These are phyloP conservation scores for Rotaria magnacalcarata DNA, from an alignment of 2,888 invertebrate species.

Conservation along the genomic window DNA sequence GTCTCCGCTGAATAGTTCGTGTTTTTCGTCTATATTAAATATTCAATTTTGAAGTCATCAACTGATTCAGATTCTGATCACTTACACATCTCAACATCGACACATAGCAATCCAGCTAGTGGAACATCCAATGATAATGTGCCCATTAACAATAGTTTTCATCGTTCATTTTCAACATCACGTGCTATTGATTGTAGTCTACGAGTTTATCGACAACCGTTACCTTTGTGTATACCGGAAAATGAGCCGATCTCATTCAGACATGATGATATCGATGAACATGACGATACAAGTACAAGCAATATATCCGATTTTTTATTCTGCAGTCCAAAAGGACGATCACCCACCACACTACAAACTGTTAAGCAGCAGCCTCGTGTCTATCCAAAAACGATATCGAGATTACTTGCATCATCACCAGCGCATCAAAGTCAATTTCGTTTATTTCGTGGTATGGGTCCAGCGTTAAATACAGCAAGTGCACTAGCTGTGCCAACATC, in stretches of 20 bases:
- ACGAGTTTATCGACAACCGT: conserved; percentile 14
- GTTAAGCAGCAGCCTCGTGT: conserved; percentile 9
- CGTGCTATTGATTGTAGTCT: conserved; percentile 15
- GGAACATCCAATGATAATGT: neutral
- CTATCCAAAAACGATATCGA: conserved; percentile 18
- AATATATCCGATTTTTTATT: conserved; percentile 30
- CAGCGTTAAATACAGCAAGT: neutral
- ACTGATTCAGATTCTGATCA: neutral
- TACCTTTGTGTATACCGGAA: conserved; percentile 28
- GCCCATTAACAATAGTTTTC: neutral
- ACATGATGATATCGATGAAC: conserved; percentile 5
- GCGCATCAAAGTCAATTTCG: conserved; percentile 27
- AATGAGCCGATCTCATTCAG: neutral
- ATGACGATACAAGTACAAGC: neutral
- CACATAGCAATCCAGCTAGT: conserved; percentile 5
- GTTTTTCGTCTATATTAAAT: no score
- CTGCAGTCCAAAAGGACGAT: neutral
- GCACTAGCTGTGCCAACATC: neutral
- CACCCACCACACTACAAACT: neutral
- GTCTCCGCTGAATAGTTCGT: conserved; percentile 47
- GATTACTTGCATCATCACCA: conserved; percentile 27
- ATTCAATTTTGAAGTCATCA: neutral
- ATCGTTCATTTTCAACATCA: neutral
- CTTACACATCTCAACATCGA: conserved; percentile 8
- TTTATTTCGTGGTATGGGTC: conserved; percentile 8